Base-by-base conservation (phyloP, 2,888 invertebrate species). In the Mythimna ferrago region DNA sequence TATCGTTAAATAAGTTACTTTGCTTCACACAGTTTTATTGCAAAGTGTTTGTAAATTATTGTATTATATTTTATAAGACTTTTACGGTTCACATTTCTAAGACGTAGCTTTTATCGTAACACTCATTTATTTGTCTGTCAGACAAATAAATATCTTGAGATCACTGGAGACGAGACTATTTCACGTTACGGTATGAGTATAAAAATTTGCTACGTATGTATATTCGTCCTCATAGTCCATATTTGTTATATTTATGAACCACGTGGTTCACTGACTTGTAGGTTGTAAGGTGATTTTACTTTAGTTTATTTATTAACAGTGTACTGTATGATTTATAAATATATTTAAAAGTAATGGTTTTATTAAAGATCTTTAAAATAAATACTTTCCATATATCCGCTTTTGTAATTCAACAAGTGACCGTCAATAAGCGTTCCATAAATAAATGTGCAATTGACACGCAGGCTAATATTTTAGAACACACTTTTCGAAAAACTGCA, bases 1-100 rank as follows among this genome's bases (percentile, higher is more conserved):
- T 88, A 86, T 81, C 86, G 83, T 87, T 81, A 89, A 82, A 81
- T 80, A 72, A 81, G 62, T 76, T 77, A 73, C 74, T 73, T 76
- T 67, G 41, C 70, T 65, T 82, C 62, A 66, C 73, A 74, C 67
- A 73, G 68, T 82, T 79, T 78, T 71, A 80, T 80, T 82, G 66
- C 48, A 66, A 66, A 78, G 48, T 56, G 21, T 56, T 26, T 70
- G 72, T 77, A 73, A 80, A 73, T 80, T 73, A 68, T 68, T 75
- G 68, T 71, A 56, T 83, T 70, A 57, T 65, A 75, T 75, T 83
- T 83, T 71, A 57, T 80, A 58, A 77, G 76, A 76, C 73, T 77
- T 81, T 79, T 86, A 76, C 76, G 79, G 68, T 81, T 84, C 80
- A 70, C 76, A 70, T 81, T 83, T 80, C 80, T 71, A 64, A 69